A percentile compares a stretch with the other conserved stretches of the same genome.
These are phyloP conservation scores for Folsomia candida DNA, from an alignment of 2,888 invertebrate genomes.

Conservation along the genomic window DNA sequence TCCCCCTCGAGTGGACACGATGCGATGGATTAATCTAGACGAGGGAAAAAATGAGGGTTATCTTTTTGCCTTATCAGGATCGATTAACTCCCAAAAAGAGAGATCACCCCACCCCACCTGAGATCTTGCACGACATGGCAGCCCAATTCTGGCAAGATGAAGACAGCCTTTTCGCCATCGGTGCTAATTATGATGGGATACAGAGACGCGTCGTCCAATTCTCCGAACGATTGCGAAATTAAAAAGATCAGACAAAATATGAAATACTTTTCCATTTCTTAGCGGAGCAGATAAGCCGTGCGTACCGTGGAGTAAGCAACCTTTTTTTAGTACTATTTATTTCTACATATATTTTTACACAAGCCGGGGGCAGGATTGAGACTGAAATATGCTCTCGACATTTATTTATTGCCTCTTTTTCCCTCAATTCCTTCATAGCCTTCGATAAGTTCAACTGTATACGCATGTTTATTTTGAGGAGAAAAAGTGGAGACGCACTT, in stretches of 20 bases:
- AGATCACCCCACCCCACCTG: no score
- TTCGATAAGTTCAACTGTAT: no score
- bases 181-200: slow-evolving; percentile 42
- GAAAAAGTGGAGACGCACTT: no score
- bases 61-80: no score
- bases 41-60: no score
- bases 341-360: neutral
- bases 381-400: neutral
- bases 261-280: no score
- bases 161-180: slow-evolving; percentile 37
- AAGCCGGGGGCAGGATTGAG: neutral
- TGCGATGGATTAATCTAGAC: neutral
- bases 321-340: neutral
- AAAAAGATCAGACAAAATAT: neutral
- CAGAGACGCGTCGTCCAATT: slow-evolving; percentile 27
- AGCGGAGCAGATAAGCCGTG: neutral
- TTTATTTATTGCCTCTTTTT: no score
- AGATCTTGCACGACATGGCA: slow-evolving; percentile 35
- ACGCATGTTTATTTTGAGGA: no score
- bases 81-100: no score
- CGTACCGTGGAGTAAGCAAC: neutral
- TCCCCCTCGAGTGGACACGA: neutral
- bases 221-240: neutral
- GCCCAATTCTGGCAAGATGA: slow-evolving; percentile 38
- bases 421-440: no score